These are phyloP conservation scores for Notarius lentiginosus DNA, from an alignment of 2,113 vertebrate genomes.

Conservation along the genomic window DNA sequence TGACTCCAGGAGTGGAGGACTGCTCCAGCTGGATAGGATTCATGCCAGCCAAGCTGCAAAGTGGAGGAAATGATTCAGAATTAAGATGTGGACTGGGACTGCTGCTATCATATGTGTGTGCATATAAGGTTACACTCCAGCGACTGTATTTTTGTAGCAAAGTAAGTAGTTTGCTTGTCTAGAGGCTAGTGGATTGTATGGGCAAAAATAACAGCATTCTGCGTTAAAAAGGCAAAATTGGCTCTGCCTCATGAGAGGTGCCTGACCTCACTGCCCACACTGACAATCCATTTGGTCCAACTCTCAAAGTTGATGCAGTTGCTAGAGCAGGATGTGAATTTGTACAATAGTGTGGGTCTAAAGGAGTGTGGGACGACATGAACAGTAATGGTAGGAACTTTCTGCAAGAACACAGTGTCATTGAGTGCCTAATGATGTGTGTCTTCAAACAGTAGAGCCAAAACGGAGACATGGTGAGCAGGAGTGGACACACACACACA, in stretches of 20 bases:
- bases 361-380: slow-evolving; percentile 32
- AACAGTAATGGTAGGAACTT: slow-evolving; percentile 38
- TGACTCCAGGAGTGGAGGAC: slow-evolving; percentile 19
- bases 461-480: slow-evolving; percentile 36
- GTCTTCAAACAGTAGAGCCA: slow-evolving; percentile 43
- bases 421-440: slow-evolving; percentile 53
- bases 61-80: slow-evolving; percentile 21
- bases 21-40: slow-evolving; percentile 15
- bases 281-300: slow-evolving; percentile 30
- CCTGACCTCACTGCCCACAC: slow-evolving; percentile 27
- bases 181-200: slow-evolving; percentile 3
- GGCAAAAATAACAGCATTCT: slow-evolving; percentile 27
- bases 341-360: slow-evolving; percentile 4
- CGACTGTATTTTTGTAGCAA: slow-evolving; percentile 18
- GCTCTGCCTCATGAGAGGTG: slow-evolving; percentile 20
- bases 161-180: slow-evolving; percentile 37
- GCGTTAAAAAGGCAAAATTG: slow-evolving; percentile 29
- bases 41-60: slow-evolving; percentile 33
- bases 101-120: slow-evolving; percentile 24
- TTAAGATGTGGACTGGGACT: background rate
- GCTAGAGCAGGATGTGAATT: slow-evolving; percentile 10
- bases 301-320: slow-evolving; percentile 22
- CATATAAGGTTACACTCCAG: slow-evolving; percentile 20
- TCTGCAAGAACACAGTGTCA: slow-evolving; percentile 53
- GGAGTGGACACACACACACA: background rate